Conservation (phyloP, 1,140 invertebrate genomes). For the Proales similis region DNA sequence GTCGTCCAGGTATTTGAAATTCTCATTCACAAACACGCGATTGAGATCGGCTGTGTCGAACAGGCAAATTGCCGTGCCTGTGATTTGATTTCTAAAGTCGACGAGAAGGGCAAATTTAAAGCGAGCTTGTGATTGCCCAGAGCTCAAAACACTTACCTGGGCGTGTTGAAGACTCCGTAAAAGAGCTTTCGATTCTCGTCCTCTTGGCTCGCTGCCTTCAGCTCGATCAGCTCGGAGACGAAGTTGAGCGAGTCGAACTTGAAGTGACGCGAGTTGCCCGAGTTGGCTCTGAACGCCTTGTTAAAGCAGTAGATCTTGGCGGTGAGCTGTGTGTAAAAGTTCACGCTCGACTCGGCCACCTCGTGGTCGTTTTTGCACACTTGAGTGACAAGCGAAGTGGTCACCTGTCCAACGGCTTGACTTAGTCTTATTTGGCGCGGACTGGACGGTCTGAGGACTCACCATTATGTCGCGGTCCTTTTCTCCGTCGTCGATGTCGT, state of each 20-base stretch:
- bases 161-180: constrained; percentile 28
- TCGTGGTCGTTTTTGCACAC: constrained; percentile 33
- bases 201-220: not conserved
- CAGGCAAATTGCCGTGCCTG: constrained; percentile 30
- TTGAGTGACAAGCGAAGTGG: constrained; percentile 27
- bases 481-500: constrained; percentile 32
- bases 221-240: constrained; percentile 6
- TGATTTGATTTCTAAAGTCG: constrained; percentile 38
- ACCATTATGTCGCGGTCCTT: constrained; percentile 31
- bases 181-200: not conserved
- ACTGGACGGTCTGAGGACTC: no score
- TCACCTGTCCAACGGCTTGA: not conserved
- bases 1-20: constrained; percentile 1
- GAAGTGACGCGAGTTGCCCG: constrained; percentile 13
- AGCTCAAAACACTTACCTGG: constrained; percentile 12
- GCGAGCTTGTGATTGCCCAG: not conserved
- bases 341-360: not conserved
- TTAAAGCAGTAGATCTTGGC: constrained; percentile 36
- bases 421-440: no score
- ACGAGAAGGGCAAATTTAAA: no score
- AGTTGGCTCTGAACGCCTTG: constrained; percentile 10
- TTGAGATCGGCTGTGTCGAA: constrained; percentile 13
- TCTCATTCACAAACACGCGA: constrained; percentile 9
- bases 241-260: constrained; percentile 33
- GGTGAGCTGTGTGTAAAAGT: constrained; percentile 17